Base-by-base conservation (phyloP, 2,113 vertebrate genomes). In the Macrotis lagotis region DNA sequence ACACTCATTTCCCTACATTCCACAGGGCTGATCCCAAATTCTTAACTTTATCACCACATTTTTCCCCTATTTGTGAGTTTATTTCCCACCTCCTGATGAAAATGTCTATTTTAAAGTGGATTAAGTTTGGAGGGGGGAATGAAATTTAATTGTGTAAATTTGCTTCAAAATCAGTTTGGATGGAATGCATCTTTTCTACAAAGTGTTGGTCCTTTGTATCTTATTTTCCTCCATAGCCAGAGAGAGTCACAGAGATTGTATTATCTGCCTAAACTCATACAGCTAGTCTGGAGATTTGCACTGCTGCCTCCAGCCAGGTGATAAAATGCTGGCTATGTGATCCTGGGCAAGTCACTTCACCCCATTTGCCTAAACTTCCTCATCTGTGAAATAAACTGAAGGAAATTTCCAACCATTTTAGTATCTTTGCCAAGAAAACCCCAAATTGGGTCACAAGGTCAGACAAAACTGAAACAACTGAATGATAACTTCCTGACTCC, bases 141-240 rank as follows among this genome's bases (percentile, higher is more conserved):
- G 28, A 59, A 92, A 55, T 92, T 92, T 89, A 91, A 49, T 92
- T 53, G 47, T 3, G 88, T 91, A 92, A 48, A 90, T 95, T n/a
- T 92, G 49, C 90, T 88, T 93, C 91, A 48, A 59, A 59, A 31
- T 59, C 55, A 59, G 10, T 48, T 94, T 90, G 74, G 44, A 90
- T 90, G 51, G n/a, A n/a, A 5, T 59, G 55, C 90, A 50, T 94
- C 50, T 89, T 16, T 94, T 88, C 94, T n/a, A n/a, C 92, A 94
- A 55, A 52, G 50, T 88, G 24, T 28, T 48, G 49, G 90, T 92
- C 94, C 88, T 95, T 50, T 51, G 52, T 31, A 94, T 88, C 47
- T 47, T 14, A 59, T 59, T 59, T 59, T 59, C 55, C 10, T 59
- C 26, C 55, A 59, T 3, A 37, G 28, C 28, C 55, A 59, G 51